Conservation (phyloP, 2,113 vertebrate species). For the Notiomystis cincta region DNA sequence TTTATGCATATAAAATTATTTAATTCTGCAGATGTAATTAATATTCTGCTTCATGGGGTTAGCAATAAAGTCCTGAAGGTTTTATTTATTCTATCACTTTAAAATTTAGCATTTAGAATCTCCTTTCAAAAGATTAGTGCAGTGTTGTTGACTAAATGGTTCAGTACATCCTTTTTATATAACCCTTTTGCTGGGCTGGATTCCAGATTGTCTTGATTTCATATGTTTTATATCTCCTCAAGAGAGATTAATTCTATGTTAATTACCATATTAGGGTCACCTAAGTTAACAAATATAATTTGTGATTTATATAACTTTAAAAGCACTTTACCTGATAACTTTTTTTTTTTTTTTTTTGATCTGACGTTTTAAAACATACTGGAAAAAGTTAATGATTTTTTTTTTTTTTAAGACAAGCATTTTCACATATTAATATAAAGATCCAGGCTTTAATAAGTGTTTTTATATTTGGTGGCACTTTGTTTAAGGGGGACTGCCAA, state of each 20-base stretch:
- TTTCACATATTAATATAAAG: neutral
- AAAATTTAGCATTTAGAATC: conserved; percentile 14
- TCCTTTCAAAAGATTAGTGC: conserved; percentile 14
- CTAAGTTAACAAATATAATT: neutral
- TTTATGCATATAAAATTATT: neutral
- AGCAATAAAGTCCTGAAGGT: neutral
- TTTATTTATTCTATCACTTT: conserved; percentile 4
- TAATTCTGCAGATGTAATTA: neutral
- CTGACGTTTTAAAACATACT: neutral
- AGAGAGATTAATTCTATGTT: conserved; percentile 45
- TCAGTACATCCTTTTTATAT: conserved; percentile 53
- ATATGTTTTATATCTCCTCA: conserved; percentile 30
- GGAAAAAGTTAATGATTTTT: neutral
- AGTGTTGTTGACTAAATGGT: conserved; percentile 29
- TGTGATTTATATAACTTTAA: conserved; percentile 18
- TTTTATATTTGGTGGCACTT: neutral
- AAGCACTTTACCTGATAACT: neutral
- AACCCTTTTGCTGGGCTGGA: conserved; percentile 33
- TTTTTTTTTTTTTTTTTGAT: neutral
- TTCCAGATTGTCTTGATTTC: conserved; percentile 54
- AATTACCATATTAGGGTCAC: conserved; percentile 59
- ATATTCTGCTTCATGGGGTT: neutral
- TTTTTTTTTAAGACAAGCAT: neutral
- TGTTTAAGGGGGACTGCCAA: neutral
- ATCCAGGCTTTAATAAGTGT: neutral